A percentile compares a stretch with the other conserved stretches of the same genome.
These are phyloP conservation scores for Tenthredo distinguenda DNA, from an alignment of 2,888 invertebrate genomes.

Conservation along the genomic window DNA sequence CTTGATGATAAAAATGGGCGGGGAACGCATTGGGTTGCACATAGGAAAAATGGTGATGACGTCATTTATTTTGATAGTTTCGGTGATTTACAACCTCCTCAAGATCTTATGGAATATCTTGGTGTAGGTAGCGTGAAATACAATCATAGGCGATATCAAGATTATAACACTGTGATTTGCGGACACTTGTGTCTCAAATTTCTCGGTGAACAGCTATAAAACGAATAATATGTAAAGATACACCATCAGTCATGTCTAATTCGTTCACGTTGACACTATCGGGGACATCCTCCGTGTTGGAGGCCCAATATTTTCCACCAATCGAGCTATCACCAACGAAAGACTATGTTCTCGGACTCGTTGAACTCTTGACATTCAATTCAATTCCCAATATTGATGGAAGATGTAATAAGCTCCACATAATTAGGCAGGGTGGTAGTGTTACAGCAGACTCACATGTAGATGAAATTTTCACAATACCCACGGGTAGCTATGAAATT, in stretches of 20 bases:
- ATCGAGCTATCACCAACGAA: slow-evolving; percentile 62
- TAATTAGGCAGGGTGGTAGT: slow-evolving; percentile 24
- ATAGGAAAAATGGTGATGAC: slow-evolving; percentile 64
- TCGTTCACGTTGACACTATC: slow-evolving; percentile 66
- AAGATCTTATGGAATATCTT: slow-evolving; percentile 65
- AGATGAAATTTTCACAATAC: slow-evolving; percentile 62
- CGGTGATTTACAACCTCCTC: slow-evolving; percentile 69
- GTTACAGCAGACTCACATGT: slow-evolving; percentile 61
- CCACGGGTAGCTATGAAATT: slow-evolving; percentile 70
- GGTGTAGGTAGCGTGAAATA: slow-evolving; percentile 59
- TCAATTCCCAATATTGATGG: slow-evolving; percentile 70
- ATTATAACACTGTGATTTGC: slow-evolving; percentile 64
- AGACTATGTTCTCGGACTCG: slow-evolving; percentile 66
- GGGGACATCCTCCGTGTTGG: slow-evolving; percentile 62
- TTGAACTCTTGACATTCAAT: slow-evolving; percentile 68
- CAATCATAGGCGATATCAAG: slow-evolving; percentile 66
- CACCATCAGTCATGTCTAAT: slow-evolving; percentile 58
- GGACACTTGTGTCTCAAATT: slow-evolving; percentile 68
- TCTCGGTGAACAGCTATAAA: slow-evolving; percentile 59
- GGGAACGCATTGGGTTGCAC: neutral
- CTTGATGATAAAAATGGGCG: no score
- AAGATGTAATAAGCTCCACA: no score
- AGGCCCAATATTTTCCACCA: slow-evolving; percentile 62
- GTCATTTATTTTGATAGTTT: slow-evolving; percentile 73
- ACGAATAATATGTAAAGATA: slow-evolving; percentile 8